phyloP scores from a whole-genome alignment of 2,113 vertebrate genomes.

The Heloderma charlesbogerti region DNA sequence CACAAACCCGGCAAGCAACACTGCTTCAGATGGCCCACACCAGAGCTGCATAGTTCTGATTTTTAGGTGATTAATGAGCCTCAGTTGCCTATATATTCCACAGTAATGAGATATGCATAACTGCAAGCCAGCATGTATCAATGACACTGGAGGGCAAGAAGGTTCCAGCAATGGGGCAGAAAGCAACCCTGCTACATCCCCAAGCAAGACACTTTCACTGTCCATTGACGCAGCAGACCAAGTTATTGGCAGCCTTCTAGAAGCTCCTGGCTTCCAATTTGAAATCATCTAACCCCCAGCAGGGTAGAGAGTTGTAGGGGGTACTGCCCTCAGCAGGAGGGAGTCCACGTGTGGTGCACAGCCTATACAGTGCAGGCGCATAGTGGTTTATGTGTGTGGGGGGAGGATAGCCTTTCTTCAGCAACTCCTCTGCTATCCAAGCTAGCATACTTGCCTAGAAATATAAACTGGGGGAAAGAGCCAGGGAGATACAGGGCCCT shows the following conservation, averaged over 20 bases:
- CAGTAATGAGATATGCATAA: neutral
- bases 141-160: neutral
- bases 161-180: neutral
- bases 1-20: slow-evolving; percentile 43
- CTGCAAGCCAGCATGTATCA: neutral
- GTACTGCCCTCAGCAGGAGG: no score
- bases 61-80: neutral
- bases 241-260: no score
- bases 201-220: neutral
- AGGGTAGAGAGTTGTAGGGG: no score
- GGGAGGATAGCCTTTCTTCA: neutral
- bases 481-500: neutral
- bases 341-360: no score
- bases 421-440: neutral
- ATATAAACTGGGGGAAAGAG: neutral
- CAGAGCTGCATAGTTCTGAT: neutral
- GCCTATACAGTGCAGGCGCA: neutral
- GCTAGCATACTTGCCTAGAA: neutral
- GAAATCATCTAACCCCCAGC: no score
- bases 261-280: no score
- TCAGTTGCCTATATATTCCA: neutral
- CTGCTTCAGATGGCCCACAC: slow-evolving; percentile 52
- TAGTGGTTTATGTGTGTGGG: no score
- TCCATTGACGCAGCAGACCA: no score
- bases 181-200: neutral